phyloP scores from a whole-genome alignment of 2,888 invertebrate species.

The Orthonychiurus folsomi region DNA sequence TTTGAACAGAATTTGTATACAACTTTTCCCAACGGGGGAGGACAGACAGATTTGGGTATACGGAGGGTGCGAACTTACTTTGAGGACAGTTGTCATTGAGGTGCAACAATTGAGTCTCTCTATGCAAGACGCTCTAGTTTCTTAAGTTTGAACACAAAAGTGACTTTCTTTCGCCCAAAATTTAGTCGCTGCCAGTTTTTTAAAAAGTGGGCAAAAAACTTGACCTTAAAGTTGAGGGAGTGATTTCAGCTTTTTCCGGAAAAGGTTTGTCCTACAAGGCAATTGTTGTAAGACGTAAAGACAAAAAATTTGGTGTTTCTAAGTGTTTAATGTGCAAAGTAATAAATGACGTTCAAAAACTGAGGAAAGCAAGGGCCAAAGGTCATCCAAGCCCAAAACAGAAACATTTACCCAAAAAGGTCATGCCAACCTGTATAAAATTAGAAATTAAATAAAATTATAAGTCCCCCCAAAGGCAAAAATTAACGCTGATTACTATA shows the following conservation, averaged over 20 bases:
- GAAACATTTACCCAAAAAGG: background rate
- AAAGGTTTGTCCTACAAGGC: background rate
- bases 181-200: background rate
- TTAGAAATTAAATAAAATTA: background rate
- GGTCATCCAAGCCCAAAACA: background rate
- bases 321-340: background rate
- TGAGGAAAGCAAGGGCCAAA: background rate
- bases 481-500: constrained; percentile 13
- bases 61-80: background rate
- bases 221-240: background rate
- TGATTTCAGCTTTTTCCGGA: background rate
- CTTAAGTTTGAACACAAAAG: background rate
- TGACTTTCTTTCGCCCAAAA: background rate
- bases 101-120: background rate
- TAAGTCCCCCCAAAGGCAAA: constrained; percentile 19
- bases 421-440: background rate
- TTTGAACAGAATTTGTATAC: too few species aligned
- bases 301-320: background rate
- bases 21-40: too few species aligned
- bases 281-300: background rate
- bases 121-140: background rate
- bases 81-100: background rate
- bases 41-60: too few species aligned
- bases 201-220: background rate
- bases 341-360: background rate